These are phyloP conservation scores for Pycnomerus fuliginosus DNA, from an alignment of 2,888 invertebrate genomes.

Conservation along the genomic window DNA sequence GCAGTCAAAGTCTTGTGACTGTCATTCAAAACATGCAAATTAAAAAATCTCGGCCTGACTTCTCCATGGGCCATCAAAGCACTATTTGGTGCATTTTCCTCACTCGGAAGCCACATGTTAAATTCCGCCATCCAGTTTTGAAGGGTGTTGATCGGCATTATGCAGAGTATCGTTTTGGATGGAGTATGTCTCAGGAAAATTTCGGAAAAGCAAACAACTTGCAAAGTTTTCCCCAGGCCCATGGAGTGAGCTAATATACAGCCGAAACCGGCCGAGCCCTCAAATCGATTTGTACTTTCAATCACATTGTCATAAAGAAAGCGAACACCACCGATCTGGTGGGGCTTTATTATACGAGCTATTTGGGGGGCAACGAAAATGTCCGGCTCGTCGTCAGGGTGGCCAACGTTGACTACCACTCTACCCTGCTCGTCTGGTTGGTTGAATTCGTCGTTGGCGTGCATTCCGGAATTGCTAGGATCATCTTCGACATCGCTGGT, in stretches of 20 bases:
- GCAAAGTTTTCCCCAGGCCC: slow-evolving; percentile 98
- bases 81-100: slow-evolving; percentile 53
- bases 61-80: slow-evolving; percentile 64
- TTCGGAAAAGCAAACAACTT: slow-evolving; percentile 92
- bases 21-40: slow-evolving; percentile 89
- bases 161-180: slow-evolving; percentile 87
- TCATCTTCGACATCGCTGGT: slow-evolving; percentile 78
- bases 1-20: slow-evolving; percentile 88
- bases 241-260: slow-evolving; percentile 98
- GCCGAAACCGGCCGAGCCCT: slow-evolving; percentile 85
- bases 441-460: slow-evolving; percentile 91
- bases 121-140: slow-evolving; percentile 98
- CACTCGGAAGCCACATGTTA: slow-evolving; percentile 93
- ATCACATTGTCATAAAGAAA: slow-evolving; percentile 97
- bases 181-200: slow-evolving; percentile 89
- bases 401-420: slow-evolving; percentile 91
- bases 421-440: slow-evolving; percentile 88
- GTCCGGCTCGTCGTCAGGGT: slow-evolving; percentile 86
- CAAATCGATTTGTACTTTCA: slow-evolving; percentile 87
- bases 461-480: slow-evolving; percentile 86
- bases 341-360: slow-evolving; percentile 88
- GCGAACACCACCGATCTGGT: slow-evolving; percentile 75
- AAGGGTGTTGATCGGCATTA: slow-evolving; percentile 97
- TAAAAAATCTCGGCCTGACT: slow-evolving; percentile 77
- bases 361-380: slow-evolving; percentile 91